Evolutionary conservation across 2,113 vertebrate species (phyloP), one percentile per base, ranked within the genome.

Genomic region (Dipodomys ordii): DNA sequence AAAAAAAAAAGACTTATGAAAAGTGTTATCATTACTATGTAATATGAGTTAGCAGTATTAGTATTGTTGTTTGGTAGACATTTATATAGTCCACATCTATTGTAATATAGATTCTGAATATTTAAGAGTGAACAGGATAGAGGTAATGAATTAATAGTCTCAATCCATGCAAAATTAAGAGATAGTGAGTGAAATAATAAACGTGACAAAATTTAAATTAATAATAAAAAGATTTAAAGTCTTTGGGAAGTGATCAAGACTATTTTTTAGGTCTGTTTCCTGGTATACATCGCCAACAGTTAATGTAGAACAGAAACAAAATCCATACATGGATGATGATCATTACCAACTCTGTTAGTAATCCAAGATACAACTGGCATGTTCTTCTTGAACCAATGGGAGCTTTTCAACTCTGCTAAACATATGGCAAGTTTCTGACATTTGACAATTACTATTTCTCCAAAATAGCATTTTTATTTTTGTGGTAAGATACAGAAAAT

Each of bases 401-500:
- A 93, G 1, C 15, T 23, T 80, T 92, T 86, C 79, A 93, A 85
- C 25, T 76, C 30, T 72, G 35, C 44, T 79, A 95, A 80, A 72
- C 28, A 93, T 83, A 53, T 72, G 83, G 12, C 35, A 93, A 49
- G 27, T 76, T 86, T 81, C 60, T 94, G 68, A 90, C 64, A 86
- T 76, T 92, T 93, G 80, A 69, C 27, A 92, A 49, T 88, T 64
- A 76, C 23, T 91, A 87, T 27, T 93, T 39, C 72, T 94, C 91
- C 44, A 83, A 92, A 95, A 86, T 46, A 93, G 11, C 15, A 84
- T 76, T 84, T 89, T 94, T 91, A 87, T 80, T 83, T 93, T 92
- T 87, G 12, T 94, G 78, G 9, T 2, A 78, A 27, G 57, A 91
- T 85, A 18, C 65, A 91, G 87, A 87, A 88, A 74, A 92, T 87